These are phyloP conservation scores for Ennomos quercinarius DNA, from an alignment of 2,888 invertebrate species.

Conservation along the genomic window DNA sequence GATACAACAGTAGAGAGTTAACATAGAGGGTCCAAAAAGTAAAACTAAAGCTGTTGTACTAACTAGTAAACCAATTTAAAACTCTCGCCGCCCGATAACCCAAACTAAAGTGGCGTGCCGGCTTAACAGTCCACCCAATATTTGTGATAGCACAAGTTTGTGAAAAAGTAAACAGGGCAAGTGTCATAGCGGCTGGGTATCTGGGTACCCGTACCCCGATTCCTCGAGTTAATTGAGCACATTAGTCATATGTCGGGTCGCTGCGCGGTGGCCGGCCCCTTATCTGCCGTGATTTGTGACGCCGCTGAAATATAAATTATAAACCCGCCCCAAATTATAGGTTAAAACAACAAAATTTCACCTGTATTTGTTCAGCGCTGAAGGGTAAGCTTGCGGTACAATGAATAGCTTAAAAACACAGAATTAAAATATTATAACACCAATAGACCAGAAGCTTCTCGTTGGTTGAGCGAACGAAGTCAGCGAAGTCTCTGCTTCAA, in stretches of 20 bases:
- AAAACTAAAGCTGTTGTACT: constrained; percentile 15
- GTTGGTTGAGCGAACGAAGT: too few relatives aligned
- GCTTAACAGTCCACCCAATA: constrained; percentile 49
- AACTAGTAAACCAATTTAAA: constrained; percentile 29
- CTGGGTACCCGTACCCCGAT: constrained; percentile 46
- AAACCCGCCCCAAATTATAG: constrained; percentile 57
- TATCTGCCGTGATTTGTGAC: constrained; percentile 78
- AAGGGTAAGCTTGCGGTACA: constrained; percentile 28
- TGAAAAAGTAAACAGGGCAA: constrained; percentile 70
- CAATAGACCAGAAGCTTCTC: too few relatives aligned
- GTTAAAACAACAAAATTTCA: constrained; percentile 52
- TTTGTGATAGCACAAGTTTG: constrained; percentile 63
- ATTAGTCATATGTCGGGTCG: constrained; percentile 74
- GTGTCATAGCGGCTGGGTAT: constrained; percentile 38
- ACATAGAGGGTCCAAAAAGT: constrained; percentile 11
- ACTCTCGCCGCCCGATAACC: constrained; percentile 22
- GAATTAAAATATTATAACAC: not conserved
- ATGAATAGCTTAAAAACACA: constrained; percentile 16
- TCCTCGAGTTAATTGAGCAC: constrained; percentile 73
- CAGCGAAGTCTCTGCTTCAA: too few relatives aligned
- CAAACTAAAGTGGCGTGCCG: constrained; percentile 14
- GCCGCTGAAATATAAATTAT: constrained; percentile 70
- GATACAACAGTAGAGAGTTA: constrained; percentile 14
- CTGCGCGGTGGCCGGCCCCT: constrained; percentile 57
- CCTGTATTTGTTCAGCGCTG: constrained; percentile 45